Base-by-base conservation (phyloP, 2,888 invertebrate species). In the Apodemia mormo region DNA sequence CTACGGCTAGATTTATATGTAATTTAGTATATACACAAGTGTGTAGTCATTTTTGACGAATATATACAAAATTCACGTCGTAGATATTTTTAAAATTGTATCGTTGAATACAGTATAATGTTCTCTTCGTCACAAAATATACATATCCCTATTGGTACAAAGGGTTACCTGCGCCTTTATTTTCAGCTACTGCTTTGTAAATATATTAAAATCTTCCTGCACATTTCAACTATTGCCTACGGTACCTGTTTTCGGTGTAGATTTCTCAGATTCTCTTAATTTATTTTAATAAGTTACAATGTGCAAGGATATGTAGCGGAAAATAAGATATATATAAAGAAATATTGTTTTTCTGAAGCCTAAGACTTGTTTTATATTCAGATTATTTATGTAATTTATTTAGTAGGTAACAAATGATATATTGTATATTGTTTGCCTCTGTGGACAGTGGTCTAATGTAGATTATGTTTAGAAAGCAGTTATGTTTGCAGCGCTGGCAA, bases 301-400 rank as follows among this genome's bases (percentile, higher is more conserved):
- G 71, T 73, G 73, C 66, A 67, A 68, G 71, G 66, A 70, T 74
- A 52, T 68, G 77, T 78, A 80, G 77, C 76, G 74, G 73, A 76
- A 75, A 64, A 64, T 37, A 64, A 37, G 64, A 64, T 37, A 64
- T 64, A 37, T 64, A 64, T 64, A 64, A 64, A 64, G 52, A 67
- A 67, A 69, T 68, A 52, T 69, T 65, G 65, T 69, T 65, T 85
- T 85, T 86, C 85, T 85, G 82, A 92, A 88, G 90, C 92, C 91
- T 92, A 91, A 92, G 92, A 92, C 88, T 91, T 89, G 90, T 93
- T 80, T 89, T 92, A 88, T 86, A 89, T 90, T 90, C 90, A 92
- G 89, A 92, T 92, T 87, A 90, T 92, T 92, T 93, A 93, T 92
- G 87, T 92, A 91, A 92, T 86, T 92, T 92, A 92, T 91, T 92